Conservation (phyloP, 1,140 invertebrate species). For the Halictus rubicundus region DNA sequence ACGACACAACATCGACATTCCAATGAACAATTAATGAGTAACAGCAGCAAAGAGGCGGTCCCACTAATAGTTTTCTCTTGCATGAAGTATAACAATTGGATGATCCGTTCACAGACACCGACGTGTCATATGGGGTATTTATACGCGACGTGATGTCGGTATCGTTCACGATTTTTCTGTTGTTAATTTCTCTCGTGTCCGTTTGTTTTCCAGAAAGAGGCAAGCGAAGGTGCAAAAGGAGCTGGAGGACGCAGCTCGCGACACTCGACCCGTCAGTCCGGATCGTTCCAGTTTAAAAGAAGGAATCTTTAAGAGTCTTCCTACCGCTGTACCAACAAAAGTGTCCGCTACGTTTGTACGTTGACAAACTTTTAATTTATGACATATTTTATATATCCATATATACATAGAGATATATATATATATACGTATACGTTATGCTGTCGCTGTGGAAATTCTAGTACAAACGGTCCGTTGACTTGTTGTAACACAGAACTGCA, state of each 20-base stretch:
- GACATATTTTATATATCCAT: slow-evolving; percentile 21
- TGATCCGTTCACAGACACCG: slow-evolving; percentile 15
- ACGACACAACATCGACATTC: neutral
- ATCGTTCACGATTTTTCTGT: neutral
- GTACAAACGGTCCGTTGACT: slow-evolving; percentile 32
- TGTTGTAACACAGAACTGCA: slow-evolving; percentile 31
- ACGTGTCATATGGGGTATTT: slow-evolving; percentile 14
- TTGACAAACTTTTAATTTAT: slow-evolving; percentile 68
- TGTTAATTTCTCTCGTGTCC: neutral
- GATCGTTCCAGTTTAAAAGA: slow-evolving; percentile 79
- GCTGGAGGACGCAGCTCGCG: slow-evolving; percentile 93
- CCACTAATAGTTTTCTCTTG: slow-evolving; percentile 27
- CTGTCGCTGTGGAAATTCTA: slow-evolving; percentile 27
- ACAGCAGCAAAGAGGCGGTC: slow-evolving; percentile 4
- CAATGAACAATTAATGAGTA: slow-evolving; percentile 7
- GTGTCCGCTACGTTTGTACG: slow-evolving; percentile 89
- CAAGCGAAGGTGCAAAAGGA: slow-evolving; percentile 94
- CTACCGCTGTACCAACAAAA: slow-evolving; percentile 86
- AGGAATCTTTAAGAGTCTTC: slow-evolving; percentile 74
- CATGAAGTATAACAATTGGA: slow-evolving; percentile 19
- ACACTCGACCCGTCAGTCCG: slow-evolving; percentile 82
- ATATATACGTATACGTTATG: neutral
- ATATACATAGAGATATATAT: neutral
- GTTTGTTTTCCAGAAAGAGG: slow-evolving; percentile 86
- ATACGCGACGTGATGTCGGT: neutral